phyloP scores from a whole-genome alignment of 2,797 vertebrate genomes.

The Silurus aristotelis region DNA sequence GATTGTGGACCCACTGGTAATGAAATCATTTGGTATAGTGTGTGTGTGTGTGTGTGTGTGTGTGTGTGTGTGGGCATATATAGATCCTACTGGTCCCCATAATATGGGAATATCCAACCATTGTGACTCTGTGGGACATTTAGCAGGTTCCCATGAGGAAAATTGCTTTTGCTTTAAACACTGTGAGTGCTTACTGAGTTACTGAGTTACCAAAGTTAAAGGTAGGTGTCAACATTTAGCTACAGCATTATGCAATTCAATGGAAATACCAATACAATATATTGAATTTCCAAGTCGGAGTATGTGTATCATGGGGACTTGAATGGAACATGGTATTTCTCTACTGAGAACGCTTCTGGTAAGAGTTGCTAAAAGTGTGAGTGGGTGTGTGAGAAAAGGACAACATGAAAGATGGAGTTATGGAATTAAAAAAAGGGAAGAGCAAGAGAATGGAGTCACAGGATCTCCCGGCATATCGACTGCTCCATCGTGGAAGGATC shows the following conservation, averaged over 20 bases:
- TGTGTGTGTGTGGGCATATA: neutral
- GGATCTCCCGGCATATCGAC: slow-evolving; percentile 37
- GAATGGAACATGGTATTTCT: slow-evolving; percentile 1
- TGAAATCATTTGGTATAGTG: neutral
- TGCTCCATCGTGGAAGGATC: slow-evolving; percentile 37
- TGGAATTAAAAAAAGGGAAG: neutral
- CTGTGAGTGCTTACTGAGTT: neutral
- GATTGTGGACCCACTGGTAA: neutral
- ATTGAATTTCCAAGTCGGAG: neutral
- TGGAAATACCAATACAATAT: neutral
- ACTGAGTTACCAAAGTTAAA: too few relatives aligned
- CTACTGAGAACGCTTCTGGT: neutral
- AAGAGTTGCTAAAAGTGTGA: neutral
- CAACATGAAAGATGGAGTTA: slow-evolving; percentile 5
- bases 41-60: neutral
- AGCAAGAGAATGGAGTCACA: slow-evolving; percentile 11
- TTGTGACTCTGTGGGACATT: neutral
- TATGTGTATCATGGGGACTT: neutral
- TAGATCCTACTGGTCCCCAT: neutral
- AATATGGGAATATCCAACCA: neutral
- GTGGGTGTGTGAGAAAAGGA: neutral
- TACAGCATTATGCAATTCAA: neutral
- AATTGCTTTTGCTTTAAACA: neutral
- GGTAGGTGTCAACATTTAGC: neutral
- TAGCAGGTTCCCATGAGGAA: neutral